Evolutionary conservation across 2,113 vertebrate species (phyloP).

Genomic region (Bothrops jararaca): DNA sequence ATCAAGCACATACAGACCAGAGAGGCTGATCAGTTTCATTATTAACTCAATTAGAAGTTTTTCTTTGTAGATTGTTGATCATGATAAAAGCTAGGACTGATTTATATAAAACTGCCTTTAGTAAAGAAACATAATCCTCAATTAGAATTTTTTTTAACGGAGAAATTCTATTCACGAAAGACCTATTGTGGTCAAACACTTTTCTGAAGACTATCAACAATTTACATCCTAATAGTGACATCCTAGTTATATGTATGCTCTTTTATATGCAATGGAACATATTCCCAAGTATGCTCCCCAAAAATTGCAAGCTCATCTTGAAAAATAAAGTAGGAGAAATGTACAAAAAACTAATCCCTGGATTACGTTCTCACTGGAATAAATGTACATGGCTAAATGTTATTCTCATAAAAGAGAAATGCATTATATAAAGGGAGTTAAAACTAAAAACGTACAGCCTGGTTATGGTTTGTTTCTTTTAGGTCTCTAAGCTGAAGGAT

Average conservation of each 20-base stretch:
- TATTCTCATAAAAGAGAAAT: not conserved
- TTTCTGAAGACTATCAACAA: not conserved
- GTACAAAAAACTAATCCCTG: not conserved
- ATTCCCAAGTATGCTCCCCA: not conserved
- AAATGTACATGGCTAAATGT: not conserved
- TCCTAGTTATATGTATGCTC: not conserved
- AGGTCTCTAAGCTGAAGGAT: not conserved
- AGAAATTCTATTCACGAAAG: not conserved
- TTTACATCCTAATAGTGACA: not conserved
- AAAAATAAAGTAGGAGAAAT: not conserved
- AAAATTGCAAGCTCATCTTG: not conserved
- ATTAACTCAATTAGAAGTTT: slow-evolving; percentile 14
- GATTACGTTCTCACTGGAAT: not conserved
- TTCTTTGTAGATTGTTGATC: slow-evolving; percentile 27
- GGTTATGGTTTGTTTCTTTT: not conserved
- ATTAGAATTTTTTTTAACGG: not conserved
- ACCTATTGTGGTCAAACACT: not conserved
- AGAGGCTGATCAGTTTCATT: slow-evolving; percentile 8
- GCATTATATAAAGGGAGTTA: not conserved
- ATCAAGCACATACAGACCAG: accelerated
- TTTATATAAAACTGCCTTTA: slow-evolving; percentile 19
- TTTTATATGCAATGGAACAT: not conserved
- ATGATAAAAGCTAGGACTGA: slow-evolving; percentile 6
- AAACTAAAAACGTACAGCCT: not conserved
- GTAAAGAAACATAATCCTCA: not conserved